Conservation (phyloP, 2,113 vertebrate species). For the Syngnathus scovelli region DNA sequence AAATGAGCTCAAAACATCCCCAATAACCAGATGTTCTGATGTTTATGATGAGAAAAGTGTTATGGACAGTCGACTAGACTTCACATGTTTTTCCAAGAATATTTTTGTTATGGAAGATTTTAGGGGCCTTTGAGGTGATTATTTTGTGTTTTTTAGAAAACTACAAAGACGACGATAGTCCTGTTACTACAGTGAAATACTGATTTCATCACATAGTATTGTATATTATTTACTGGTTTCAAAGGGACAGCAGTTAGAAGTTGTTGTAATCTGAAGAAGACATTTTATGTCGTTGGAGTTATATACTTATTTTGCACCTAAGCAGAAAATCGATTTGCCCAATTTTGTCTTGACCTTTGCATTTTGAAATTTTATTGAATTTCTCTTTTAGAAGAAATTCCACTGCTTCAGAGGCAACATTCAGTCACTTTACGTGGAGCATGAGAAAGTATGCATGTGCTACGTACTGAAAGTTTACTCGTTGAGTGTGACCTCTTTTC, state of each 20-base stretch:
- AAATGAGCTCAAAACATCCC: too few relatives aligned
- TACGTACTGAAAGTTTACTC: conserved; percentile 20
- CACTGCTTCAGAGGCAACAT: neutral
- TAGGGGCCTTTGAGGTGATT: too few relatives aligned
- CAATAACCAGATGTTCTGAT: too few relatives aligned
- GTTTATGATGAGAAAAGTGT: too few relatives aligned
- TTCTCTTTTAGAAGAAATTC: neutral
- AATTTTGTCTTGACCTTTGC: neutral
- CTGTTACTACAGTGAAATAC: too few relatives aligned
- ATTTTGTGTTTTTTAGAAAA: too few relatives aligned
- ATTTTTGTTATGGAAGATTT: too few relatives aligned
- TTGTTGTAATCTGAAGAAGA: neutral
- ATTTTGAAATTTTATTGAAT: neutral
- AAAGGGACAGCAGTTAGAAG: neutral
- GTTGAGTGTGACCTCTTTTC: conserved; percentile 44
- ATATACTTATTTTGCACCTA: neutral
- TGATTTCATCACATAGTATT: neutral
- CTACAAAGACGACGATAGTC: too few relatives aligned
- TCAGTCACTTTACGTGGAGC: neutral
- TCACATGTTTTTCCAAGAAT: too few relatives aligned
- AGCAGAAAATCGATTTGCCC: neutral
- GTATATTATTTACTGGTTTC: neutral
- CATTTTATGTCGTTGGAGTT: neutral
- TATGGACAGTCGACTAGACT: too few relatives aligned
- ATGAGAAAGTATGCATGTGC: neutral